Conservation (phyloP, 2,888 invertebrate species). For the Leptarthrus brevirostris region DNA sequence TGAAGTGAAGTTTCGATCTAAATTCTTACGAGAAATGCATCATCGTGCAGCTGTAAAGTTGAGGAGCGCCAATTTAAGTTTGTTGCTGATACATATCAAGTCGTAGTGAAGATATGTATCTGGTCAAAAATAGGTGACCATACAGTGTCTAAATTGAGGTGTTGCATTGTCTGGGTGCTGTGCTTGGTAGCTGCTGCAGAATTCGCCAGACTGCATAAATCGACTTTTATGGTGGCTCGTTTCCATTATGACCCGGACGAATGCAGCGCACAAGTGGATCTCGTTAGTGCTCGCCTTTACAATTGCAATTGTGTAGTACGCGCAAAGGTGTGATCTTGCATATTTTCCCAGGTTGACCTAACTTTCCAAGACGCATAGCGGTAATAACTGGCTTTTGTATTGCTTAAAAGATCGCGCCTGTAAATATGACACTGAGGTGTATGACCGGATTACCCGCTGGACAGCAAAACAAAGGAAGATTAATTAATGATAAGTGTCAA, state of each 20-base stretch:
- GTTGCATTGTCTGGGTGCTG: slow-evolving; percentile 2
- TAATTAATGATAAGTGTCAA: slow-evolving; percentile 43
- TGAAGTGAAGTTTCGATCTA: too few species aligned
- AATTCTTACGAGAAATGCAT: neutral
- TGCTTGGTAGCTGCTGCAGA: neutral
- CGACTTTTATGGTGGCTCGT: neutral
- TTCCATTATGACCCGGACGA: neutral
- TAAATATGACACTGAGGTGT: slow-evolving; percentile 25
- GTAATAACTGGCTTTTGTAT: slow-evolving; percentile 40
- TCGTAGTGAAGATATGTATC: neutral
- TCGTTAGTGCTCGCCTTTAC: slow-evolving; percentile 25
- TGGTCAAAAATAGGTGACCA: slow-evolving; percentile 13
- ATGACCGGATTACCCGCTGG: slow-evolving; percentile 38
- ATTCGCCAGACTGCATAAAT: slow-evolving; percentile 22
- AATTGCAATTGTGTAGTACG: slow-evolving; percentile 39
- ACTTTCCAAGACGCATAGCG: slow-evolving; percentile 42
- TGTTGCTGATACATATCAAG: neutral
- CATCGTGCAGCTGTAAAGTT: neutral
- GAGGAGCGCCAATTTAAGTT: neutral
- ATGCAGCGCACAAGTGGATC: slow-evolving; percentile 8
- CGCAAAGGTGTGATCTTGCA: slow-evolving; percentile 40
- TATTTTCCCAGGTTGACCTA: slow-evolving; percentile 33
- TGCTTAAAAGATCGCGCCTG: slow-evolving; percentile 2
- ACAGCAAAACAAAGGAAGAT: slow-evolving; percentile 41
- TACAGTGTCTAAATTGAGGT: neutral